phyloP scores from a whole-genome alignment of 92 coral and sea anemone species.

The Ricordea florida region DNA sequence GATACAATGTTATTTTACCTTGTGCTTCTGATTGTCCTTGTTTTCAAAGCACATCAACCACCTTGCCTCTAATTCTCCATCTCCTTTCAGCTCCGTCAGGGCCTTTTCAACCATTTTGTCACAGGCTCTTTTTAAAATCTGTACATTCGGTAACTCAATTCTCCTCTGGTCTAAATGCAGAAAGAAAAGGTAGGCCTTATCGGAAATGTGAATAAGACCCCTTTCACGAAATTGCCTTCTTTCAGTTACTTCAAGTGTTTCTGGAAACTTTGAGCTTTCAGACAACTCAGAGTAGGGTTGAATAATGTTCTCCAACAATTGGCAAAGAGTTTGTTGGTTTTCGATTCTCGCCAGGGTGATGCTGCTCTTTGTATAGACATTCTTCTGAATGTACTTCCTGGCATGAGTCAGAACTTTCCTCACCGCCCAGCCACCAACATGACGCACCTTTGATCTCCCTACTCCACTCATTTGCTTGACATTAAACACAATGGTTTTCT shows the following conservation, averaged over 20 bases:
- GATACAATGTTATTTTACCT: too few relatives aligned
- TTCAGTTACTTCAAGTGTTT: neutral
- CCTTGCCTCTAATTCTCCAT: neutral
- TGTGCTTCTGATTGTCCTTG: too few relatives aligned
- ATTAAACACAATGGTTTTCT: neutral
- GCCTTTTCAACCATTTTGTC: neutral
- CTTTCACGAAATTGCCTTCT: neutral
- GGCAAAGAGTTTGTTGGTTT: too few relatives aligned
- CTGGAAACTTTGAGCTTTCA: neutral
- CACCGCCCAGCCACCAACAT: constrained; percentile 42
- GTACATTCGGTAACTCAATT: neutral
- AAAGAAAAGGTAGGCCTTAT: neutral
- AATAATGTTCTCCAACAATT: neutral
- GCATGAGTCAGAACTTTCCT: constrained; percentile 14
- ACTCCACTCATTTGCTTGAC: constrained; percentile 27
- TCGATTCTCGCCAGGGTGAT: neutral
- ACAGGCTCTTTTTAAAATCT: neutral
- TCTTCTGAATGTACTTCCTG: neutral
- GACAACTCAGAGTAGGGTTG: neutral
- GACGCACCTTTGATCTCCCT: constrained; percentile 33
- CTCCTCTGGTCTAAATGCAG: neutral
- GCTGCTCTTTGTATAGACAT: neutral
- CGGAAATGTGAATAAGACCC: neutral
- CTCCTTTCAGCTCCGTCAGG: neutral
- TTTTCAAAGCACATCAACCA: neutral